Evolutionary conservation across 2,888 invertebrate species (phyloP).

Genomic region (Acanthopleura granulata): DNA sequence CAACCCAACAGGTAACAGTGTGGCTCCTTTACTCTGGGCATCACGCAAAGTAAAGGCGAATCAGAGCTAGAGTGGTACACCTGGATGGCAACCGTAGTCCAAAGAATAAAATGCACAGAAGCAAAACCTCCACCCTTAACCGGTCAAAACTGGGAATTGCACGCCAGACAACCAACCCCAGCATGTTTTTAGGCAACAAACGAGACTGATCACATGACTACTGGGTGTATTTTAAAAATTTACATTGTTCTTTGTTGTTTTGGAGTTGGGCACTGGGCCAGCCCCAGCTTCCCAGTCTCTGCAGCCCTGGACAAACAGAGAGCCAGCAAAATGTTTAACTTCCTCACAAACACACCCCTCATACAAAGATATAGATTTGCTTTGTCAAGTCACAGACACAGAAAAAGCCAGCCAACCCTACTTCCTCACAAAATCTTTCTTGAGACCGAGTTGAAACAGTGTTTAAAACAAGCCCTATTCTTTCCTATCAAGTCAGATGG

Average conservation of each 20-base stretch:
- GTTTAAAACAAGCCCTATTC: too few relatives aligned
- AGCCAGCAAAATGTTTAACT: neutral
- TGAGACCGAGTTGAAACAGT: too few relatives aligned
- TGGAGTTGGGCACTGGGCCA: neutral
- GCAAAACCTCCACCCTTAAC: neutral
- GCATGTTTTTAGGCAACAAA: neutral
- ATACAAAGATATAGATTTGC: neutral
- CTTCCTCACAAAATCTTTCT: too few relatives aligned
- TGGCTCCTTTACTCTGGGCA: too few relatives aligned
- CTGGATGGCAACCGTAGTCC: neutral
- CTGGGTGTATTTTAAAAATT: constrained; percentile 9
- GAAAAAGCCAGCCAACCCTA: neutral
- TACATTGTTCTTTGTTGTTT: constrained; percentile 10
- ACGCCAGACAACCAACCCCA: neutral
- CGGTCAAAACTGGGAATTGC: neutral
- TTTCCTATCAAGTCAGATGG: too few relatives aligned
- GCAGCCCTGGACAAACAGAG: constrained; percentile 4
- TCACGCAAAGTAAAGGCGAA: too few relatives aligned
- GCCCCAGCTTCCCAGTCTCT: neutral
- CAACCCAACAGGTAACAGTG: too few relatives aligned
- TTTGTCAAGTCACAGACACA: neutral
- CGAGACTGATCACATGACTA: neutral
- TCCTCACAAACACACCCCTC: neutral
- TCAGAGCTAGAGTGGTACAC: neutral
- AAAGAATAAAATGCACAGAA: neutral